Conservation (phyloP, 1,140 invertebrate species). For the Maniola jurtina region DNA sequence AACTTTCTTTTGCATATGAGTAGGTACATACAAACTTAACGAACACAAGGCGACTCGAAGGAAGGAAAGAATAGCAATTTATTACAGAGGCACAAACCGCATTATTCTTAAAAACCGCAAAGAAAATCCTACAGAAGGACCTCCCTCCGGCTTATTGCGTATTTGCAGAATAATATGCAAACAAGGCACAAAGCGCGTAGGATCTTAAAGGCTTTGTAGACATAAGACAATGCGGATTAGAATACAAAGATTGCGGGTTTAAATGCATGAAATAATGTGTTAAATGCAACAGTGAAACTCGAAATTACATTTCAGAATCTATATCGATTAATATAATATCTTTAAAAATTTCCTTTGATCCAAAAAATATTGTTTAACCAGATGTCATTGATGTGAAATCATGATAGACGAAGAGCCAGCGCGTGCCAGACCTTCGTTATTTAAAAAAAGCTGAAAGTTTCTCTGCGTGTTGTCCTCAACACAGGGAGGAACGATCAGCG, state of each 20-base stretch:
- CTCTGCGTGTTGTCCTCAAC: no score
- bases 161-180: conserved; percentile 25
- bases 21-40: background rate
- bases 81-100: conserved; percentile 5
- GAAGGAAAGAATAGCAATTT: background rate
- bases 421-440: no score
- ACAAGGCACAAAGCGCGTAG: conserved; percentile 23
- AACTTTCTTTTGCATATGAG: background rate
- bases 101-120: conserved; percentile 21
- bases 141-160: conserved; percentile 24
- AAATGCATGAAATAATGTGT: no score
- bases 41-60: background rate
- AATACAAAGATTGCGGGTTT: background rate
- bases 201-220: conserved; percentile 13
- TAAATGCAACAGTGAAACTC: no score
- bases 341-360: no score
- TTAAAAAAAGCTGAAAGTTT: no score
- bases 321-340: no score
- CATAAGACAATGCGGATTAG: conserved; percentile 7
- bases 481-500: no score
- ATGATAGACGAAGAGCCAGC: no score
- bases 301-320: no score
- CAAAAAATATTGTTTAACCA: no score
- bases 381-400: no score
- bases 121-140: conserved; percentile 7